Evolutionary conservation across 2,113 vertebrate species (phyloP).

Genomic region (Chelonoidis abingdonii): DNA sequence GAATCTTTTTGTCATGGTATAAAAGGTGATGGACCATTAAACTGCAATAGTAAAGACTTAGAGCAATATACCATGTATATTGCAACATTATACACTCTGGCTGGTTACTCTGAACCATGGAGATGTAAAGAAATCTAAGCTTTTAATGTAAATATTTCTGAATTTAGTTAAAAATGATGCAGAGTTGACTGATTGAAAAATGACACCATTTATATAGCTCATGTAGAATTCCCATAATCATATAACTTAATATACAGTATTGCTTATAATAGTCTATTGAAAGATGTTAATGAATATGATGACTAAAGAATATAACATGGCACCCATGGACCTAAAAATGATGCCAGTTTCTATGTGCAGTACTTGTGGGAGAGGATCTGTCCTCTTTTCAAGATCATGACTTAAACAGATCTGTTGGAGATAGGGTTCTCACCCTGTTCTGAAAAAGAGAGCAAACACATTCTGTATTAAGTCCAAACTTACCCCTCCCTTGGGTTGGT

Average conservation of each 20-base stretch:
- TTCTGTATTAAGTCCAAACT: not conserved
- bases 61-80: not conserved
- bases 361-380: not conserved
- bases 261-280: not conserved
- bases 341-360: not conserved
- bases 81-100: not conserved
- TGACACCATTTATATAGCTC: not conserved
- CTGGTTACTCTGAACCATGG: not conserved
- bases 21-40: not conserved
- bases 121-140: not conserved
- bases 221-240: not conserved
- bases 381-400: not conserved
- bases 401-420: not conserved
- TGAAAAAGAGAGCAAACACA: not conserved
- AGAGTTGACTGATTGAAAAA: not conserved
- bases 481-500: not conserved
- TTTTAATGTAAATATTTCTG: not conserved
- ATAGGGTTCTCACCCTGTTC: not conserved
- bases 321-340: not conserved
- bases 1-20: not conserved
- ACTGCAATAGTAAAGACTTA: not conserved
- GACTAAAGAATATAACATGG: not conserved
- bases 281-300: not conserved
- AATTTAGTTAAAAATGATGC: not conserved
- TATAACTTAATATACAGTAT: not conserved